phyloP scores from a whole-genome alignment of 2,113 vertebrate genomes.

The Lophius piscatorius region DNA sequence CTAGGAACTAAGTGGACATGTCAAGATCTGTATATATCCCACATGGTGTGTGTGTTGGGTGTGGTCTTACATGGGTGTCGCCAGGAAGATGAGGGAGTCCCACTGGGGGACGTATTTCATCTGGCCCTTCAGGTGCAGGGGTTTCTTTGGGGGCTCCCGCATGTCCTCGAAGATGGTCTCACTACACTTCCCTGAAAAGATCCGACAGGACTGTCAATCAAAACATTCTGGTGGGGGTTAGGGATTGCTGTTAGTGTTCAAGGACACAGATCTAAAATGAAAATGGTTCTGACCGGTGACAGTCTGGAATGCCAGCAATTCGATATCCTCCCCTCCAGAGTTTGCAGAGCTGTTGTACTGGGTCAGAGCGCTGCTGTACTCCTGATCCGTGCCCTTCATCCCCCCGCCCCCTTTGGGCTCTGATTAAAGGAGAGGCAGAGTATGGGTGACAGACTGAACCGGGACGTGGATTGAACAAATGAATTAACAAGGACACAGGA shows the following conservation, averaged over 20 bases:
- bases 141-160: conserved; percentile 78
- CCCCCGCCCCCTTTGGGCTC: conserved; percentile 69
- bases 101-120: conserved; percentile 83
- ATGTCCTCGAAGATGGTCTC: conserved; percentile 82
- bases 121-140: conserved; percentile 81
- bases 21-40: not conserved
- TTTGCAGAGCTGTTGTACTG: conserved; percentile 78
- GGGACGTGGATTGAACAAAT: no score
- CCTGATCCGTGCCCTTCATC: conserved; percentile 71
- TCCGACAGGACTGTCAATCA: not conserved
- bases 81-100: conserved; percentile 82
- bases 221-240: not conserved
- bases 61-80: conserved; percentile 79
- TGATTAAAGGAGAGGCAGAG: conserved; percentile 19
- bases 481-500: conserved; percentile 4
- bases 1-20: not conserved
- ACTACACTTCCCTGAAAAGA: conserved; percentile 74
- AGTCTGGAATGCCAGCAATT: conserved; percentile 81
- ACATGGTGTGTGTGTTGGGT: not conserved
- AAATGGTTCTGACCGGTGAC: conserved; percentile 71
- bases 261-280: not conserved
- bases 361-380: conserved; percentile 67
- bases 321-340: conserved; percentile 76
- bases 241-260: no score
- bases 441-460: no score